Evolutionary conservation across 2,888 invertebrate genomes (phyloP).

Genomic region (Eilema griseolum): DNA sequence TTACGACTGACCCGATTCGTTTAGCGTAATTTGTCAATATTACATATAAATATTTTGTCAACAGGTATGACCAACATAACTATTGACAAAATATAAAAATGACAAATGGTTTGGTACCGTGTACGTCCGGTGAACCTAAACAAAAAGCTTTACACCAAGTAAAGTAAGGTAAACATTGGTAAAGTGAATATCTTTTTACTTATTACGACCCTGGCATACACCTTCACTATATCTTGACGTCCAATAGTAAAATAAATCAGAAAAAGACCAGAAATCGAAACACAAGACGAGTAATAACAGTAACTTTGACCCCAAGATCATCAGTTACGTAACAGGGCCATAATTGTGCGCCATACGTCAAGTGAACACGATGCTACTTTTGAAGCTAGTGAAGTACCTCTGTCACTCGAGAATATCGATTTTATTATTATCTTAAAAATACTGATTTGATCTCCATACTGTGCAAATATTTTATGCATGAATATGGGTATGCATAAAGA

Average conservation of each 20-base stretch:
- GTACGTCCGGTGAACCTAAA: too few relatives aligned
- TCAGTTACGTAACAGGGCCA: constrained; percentile 32
- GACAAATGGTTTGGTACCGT: too few relatives aligned
- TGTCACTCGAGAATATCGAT: neutral
- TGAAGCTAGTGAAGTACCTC: constrained; percentile 29
- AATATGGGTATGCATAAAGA: too few relatives aligned
- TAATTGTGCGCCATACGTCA: constrained; percentile 49
- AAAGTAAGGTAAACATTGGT: too few relatives aligned
- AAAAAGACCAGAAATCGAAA: neutral
- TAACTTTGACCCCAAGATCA: constrained; percentile 32
- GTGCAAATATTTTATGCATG: too few relatives aligned
- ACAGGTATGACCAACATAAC: too few relatives aligned
- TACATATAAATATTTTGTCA: neutral
- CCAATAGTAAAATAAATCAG: neutral
- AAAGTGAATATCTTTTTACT: too few relatives aligned
- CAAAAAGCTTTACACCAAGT: too few relatives aligned
- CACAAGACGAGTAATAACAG: constrained; percentile 21
- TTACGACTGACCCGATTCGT: neutral
- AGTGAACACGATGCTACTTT: constrained; percentile 25
- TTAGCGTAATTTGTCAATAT: neutral
- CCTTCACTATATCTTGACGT: neutral
- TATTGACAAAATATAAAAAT: too few relatives aligned
- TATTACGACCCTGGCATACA: too few relatives aligned
- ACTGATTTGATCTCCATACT: too few relatives aligned
- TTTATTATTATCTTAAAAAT: too few relatives aligned